These are phyloP conservation scores for Poeciliopsis infans DNA, from an alignment of 2,797 vertebrate species.

Conservation along the genomic window DNA sequence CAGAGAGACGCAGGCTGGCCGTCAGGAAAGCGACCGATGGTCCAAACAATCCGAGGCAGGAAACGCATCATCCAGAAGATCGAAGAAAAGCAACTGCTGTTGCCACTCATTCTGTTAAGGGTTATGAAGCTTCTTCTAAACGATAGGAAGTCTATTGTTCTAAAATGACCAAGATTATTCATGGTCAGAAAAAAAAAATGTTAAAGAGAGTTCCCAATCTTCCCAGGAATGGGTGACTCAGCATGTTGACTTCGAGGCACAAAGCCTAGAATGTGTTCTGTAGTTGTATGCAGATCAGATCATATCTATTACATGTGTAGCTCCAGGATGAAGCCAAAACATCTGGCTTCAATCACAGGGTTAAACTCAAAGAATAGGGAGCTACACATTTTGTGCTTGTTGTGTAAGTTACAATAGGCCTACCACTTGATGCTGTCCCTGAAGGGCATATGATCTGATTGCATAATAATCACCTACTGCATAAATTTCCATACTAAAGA, in stretches of 20 bases:
- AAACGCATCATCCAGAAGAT: background rate
- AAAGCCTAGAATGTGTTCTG: background rate
- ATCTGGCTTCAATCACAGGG: background rate
- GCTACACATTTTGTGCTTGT: background rate
- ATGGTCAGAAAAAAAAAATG: background rate
- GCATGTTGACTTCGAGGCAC: background rate
- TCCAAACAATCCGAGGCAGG: background rate
- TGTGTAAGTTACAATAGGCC: background rate
- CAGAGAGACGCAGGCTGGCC: background rate
- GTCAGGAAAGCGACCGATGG: background rate
- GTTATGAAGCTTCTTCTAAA: background rate
- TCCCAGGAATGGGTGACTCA: background rate
- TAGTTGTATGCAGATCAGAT: background rate
- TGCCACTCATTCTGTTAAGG: background rate
- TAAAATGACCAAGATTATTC: background rate
- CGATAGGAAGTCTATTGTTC: background rate
- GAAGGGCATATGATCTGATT: constrained; percentile 21
- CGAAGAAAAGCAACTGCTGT: background rate
- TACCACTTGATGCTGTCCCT: constrained; percentile 4
- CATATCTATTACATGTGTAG: background rate
- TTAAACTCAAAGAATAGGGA: background rate
- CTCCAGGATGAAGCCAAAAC: background rate
- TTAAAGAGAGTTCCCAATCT: background rate
- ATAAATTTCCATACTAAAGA: constrained; percentile 56
- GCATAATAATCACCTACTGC: constrained; percentile 43